These are phyloP conservation scores for Epicampocera succincta DNA, from an alignment of 2,888 invertebrate genomes.

Conservation along the genomic window DNA sequence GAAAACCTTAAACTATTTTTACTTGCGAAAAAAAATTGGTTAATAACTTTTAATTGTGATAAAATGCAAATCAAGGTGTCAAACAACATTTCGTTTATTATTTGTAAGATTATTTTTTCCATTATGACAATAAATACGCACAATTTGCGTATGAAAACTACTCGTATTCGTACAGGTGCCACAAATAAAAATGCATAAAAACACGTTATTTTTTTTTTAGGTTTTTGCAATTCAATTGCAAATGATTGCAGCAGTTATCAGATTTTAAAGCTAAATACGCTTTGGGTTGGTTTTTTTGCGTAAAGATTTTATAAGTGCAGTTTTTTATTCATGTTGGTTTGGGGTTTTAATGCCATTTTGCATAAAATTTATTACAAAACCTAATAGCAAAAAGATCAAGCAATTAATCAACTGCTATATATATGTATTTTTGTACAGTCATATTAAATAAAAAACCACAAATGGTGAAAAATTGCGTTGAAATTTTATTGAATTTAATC, in stretches of 20 bases:
- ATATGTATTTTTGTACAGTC: too few relatives aligned
- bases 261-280: conserved; percentile 60
- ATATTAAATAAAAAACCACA: conserved; percentile 32
- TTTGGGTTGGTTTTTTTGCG: conserved; percentile 33
- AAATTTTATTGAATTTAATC: background rate
- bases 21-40: background rate
- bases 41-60: conserved; percentile 64
- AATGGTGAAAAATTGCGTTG: background rate
- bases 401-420: conserved; percentile 64
- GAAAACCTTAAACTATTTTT: conserved; percentile 49
- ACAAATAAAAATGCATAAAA: conserved; percentile 47
- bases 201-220: conserved; percentile 51
- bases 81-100: conserved; percentile 66
- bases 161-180: conserved; percentile 64
- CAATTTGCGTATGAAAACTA: conserved; percentile 72
- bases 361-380: conserved; percentile 68
- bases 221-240: conserved; percentile 34
- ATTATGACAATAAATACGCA: conserved; percentile 70
- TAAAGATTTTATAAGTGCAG: conserved; percentile 16
- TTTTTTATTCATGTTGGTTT: conserved; percentile 32
- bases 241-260: conserved; percentile 60
- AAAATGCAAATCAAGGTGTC: conserved; percentile 68
- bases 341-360: conserved; percentile 29
- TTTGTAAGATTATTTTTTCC: conserved; percentile 58
- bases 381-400: conserved; percentile 69